phyloP scores from a whole-genome alignment of 1,140 invertebrate genomes.

The Lepidurus couesii region DNA sequence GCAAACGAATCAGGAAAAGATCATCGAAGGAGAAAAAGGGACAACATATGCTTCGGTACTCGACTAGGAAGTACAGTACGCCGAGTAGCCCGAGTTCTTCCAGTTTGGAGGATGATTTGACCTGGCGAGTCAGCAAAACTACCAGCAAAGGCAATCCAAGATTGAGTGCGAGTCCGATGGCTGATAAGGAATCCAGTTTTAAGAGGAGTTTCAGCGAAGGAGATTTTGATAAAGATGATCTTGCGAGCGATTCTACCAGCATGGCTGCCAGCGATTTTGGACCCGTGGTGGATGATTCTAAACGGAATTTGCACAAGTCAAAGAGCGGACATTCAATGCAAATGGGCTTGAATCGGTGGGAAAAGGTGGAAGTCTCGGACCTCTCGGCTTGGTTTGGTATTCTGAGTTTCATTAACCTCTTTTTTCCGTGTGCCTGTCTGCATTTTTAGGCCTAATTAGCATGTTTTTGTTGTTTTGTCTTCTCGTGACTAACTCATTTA shows the following conservation, averaged over 20 bases:
- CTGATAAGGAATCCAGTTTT: neutral
- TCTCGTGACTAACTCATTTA: neutral
- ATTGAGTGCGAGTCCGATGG: neutral
- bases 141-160: neutral
- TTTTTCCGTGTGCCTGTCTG: neutral
- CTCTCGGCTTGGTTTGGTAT: conserved; percentile 18
- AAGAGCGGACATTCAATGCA: neutral
- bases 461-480: too few species aligned
- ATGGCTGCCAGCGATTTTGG: neutral
- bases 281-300: neutral
- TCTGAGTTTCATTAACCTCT: conserved; percentile 11
- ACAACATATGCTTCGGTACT: neutral
- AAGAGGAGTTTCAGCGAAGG: neutral
- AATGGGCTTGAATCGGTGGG: neutral
- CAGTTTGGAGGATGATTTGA: neutral
- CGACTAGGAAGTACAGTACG: neutral
- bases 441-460: too few species aligned
- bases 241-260: neutral
- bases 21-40: neutral
- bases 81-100: neutral
- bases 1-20: neutral
- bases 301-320: neutral
- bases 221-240: neutral
- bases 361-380: conserved; percentile 18
- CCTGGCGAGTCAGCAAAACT: neutral